A percentile compares a stretch with the other conserved stretches of the same genome.
These are phyloP conservation scores for Ophonus ardosiacus DNA, from an alignment of 2,888 invertebrate genomes.

Conservation along the genomic window DNA sequence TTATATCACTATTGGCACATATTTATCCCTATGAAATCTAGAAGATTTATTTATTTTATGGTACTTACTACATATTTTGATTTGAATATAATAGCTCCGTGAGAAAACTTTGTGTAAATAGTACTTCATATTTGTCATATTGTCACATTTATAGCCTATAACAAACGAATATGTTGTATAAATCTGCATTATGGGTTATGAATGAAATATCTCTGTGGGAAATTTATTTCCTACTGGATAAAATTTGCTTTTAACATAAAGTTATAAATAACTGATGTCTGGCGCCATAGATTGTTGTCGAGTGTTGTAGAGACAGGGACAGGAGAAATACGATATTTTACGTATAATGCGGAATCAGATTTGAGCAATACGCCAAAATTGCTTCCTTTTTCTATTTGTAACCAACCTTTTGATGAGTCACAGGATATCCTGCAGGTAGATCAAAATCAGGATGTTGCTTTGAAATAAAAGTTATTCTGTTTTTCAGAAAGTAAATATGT, in stretches of 20 bases:
- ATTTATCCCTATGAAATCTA: too few relatives aligned
- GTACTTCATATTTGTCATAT: neutral
- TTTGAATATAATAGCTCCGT: neutral
- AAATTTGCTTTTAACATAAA: slow-evolving; percentile 36
- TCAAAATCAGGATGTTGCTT: neutral
- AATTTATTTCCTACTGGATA: slow-evolving; percentile 25
- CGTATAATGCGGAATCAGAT: neutral
- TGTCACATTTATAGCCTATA: slow-evolving; percentile 15
- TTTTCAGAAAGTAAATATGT: neutral
- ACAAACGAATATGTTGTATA: slow-evolving; percentile 27
- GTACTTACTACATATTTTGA: neutral
- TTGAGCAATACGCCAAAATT: neutral
- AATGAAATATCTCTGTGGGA: slow-evolving; percentile 12
- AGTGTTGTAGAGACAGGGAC: neutral
- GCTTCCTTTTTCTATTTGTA: slow-evolving; percentile 5
- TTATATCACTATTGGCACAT: too few relatives aligned
- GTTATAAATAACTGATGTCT: slow-evolving; percentile 29
- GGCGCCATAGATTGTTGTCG: slow-evolving; percentile 18
- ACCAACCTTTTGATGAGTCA: slow-evolving; percentile 1
- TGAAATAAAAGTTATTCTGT: neutral
- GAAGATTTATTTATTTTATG: too few relatives aligned
- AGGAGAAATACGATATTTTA: slow-evolving; percentile 19
- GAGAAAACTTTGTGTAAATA: neutral
- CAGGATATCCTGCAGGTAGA: slow-evolving; percentile 2
- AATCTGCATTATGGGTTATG: neutral